These are phyloP conservation scores for Artibeus lituratus DNA, from an alignment of 2,797 vertebrate genomes.

Conservation along the genomic window DNA sequence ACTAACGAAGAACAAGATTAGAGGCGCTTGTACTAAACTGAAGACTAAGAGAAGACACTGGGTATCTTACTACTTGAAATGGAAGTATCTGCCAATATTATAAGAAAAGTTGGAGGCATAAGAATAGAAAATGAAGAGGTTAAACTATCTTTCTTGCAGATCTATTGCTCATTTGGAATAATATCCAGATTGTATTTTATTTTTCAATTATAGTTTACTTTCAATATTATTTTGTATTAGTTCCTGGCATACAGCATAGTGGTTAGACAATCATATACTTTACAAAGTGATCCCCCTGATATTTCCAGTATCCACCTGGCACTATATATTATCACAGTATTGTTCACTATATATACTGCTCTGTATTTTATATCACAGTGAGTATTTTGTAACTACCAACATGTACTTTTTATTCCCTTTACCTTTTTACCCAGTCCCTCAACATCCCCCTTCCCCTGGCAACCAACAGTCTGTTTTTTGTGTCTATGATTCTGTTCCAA, in stretches of 20 bases:
- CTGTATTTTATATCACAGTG: background rate
- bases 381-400: background rate
- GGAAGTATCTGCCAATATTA: background rate
- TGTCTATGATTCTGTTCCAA: background rate
- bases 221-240: background rate
- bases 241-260: background rate
- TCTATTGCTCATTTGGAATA: background rate
- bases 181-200: background rate
- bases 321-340: background rate
- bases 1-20: background rate
- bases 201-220: background rate
- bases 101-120: background rate
- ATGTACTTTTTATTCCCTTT: background rate
- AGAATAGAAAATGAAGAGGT: background rate
- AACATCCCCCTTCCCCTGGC: background rate
- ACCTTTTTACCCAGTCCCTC: background rate
- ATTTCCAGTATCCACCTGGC: background rate
- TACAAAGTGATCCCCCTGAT: background rate
- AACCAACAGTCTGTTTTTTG: background rate
- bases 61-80: background rate
- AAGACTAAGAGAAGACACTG: background rate
- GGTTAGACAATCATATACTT: too few species aligned
- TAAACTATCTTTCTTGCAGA: background rate
- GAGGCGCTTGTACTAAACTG: background rate
- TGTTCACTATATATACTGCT: background rate